Conservation (phyloP, 2,888 invertebrate species). For the Yponomeuta evonymella region DNA sequence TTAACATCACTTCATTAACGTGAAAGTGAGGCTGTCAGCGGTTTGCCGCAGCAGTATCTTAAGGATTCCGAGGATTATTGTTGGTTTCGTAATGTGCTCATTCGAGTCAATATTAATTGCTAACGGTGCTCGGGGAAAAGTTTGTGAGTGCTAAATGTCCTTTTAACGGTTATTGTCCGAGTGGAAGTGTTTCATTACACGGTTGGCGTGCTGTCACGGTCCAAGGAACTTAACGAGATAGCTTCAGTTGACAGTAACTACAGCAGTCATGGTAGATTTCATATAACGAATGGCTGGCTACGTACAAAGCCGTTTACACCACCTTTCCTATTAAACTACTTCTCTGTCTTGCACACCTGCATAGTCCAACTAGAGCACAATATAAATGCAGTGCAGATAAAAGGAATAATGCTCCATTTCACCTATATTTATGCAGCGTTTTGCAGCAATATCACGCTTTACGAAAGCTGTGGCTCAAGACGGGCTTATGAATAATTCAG, state of each 20-base stretch:
- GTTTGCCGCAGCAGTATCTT: not conserved
- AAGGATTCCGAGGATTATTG: not conserved
- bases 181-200: constrained; percentile 72
- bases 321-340: not conserved
- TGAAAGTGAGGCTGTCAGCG: constrained; percentile 25
- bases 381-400: not conserved
- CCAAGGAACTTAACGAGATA: constrained; percentile 59
- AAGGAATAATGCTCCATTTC: not conserved
- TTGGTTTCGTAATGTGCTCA: constrained; percentile 22
- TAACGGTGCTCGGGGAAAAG: constrained; percentile 49
- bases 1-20: constrained; percentile 22
- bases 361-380: not conserved
- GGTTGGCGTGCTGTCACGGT: constrained; percentile 55
- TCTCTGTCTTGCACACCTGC: not conserved
- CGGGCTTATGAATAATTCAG: constrained; percentile 56
- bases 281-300: not conserved
- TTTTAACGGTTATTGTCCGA: constrained; percentile 65
- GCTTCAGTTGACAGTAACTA: constrained; percentile 35
- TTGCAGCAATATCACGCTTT: not conserved
- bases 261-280: not conserved
- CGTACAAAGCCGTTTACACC: not conserved
- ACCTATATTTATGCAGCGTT: constrained; percentile 32
- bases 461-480: constrained; percentile 4
- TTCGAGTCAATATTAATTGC: constrained; percentile 38
- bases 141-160: constrained; percentile 54